Evolutionary conservation across 2,797 vertebrate species (phyloP), one percentile per base, ranked within the genome.

Genomic region (Scarus forsteni): DNA sequence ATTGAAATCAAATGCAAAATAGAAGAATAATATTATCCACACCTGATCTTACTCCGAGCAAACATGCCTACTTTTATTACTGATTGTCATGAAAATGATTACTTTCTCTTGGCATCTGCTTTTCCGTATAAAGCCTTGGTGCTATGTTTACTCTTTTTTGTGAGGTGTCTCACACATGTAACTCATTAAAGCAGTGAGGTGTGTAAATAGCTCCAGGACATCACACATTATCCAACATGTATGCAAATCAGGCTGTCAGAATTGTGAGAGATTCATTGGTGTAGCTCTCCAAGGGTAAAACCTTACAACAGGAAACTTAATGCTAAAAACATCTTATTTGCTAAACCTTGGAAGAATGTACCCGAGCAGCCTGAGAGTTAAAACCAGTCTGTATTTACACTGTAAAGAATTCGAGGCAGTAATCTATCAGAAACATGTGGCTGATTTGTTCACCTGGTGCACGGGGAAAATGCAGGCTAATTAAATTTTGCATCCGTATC

Each of bases 181-280:
- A 60, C n/a, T 12, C 62, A 56, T 44, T 6, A 15, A 46, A 69
- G 38, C 38, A 50, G 51, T 42, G 46, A 58, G 53, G 53, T 8
- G 7, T 70, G 50, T 64, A 55, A 76, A 73, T 19, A 62, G 35
- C 60, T 51, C 7, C 0, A 78, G 48, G 38, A 19, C 38, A 48
- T 66, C 35, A 48, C 59, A 1, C 19, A 46, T 36, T 27, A 70
- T 36, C 35, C 42, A 65, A 64, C 51, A 51, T 39, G 11, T 16
- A 51, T 66, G 55, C 76, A 73, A 40, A 73, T 53, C 9, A 57
- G 10, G 15, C 35, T 58, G 3, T 53, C 43, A 27, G 3, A 57
- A 53, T 53, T 55, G 12, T 50, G 19, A 44, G 27, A 65, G 35
- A 42, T 38, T 44, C 43, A 48, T 55, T 8, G 53, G 36, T 38